Conservation (phyloP, 2,797 vertebrate genomes). For the Gallirallus australis region DNA sequence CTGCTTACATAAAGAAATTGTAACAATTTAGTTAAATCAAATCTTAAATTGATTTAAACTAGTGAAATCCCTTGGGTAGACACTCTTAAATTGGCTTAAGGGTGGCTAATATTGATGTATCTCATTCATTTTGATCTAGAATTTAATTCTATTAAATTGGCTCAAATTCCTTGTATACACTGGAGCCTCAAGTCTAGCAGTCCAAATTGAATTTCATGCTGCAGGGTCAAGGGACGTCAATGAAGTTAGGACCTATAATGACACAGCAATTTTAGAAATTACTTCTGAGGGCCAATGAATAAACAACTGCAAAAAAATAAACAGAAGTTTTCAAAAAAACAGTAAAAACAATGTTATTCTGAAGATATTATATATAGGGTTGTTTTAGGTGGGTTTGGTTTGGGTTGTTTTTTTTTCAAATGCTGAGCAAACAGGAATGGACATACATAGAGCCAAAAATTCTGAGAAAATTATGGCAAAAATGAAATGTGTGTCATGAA, state of each 20-base stretch:
- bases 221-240: background rate
- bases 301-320: background rate
- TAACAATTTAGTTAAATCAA: conserved; percentile 29
- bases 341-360: background rate
- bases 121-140: conserved; percentile 28
- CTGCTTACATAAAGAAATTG: background rate
- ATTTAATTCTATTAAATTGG: conserved; percentile 39
- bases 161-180: background rate
- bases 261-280: conserved; percentile 13
- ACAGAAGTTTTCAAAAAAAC: background rate
- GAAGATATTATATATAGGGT: background rate
- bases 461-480: background rate
- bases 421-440: background rate
- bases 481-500: background rate
- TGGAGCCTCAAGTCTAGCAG: background rate
- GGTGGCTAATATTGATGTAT: background rate
- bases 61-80: conserved; percentile 12
- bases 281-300: background rate
- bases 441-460: accelerated
- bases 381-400: too few relatives aligned
- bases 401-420: background rate
- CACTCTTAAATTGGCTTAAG: conserved; percentile 29
- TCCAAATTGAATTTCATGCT: conserved; percentile 12
- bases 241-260: background rate
- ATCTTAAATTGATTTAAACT: conserved; percentile 50